These are phyloP conservation scores for Zeus faber DNA, from an alignment of 2,113 vertebrate species.

Conservation along the genomic window DNA sequence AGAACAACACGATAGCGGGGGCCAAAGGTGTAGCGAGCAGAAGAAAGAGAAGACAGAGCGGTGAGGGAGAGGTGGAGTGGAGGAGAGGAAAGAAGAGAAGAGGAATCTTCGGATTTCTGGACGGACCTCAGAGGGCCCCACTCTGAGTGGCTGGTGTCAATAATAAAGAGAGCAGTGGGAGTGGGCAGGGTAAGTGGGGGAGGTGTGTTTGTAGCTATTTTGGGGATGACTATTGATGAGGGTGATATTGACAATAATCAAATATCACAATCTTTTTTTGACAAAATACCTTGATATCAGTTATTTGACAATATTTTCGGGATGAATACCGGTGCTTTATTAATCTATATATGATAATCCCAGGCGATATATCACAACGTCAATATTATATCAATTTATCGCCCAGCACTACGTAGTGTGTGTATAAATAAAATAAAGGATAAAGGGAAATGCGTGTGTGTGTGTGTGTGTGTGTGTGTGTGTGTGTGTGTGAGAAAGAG, in stretches of 20 bases:
- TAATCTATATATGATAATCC: no score
- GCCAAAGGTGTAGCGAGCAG: constrained; percentile 17
- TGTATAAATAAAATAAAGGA: no score
- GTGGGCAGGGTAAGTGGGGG: constrained; percentile 29
- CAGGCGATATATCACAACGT: no score
- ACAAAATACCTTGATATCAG: no score
- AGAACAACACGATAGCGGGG: constrained; percentile 46
- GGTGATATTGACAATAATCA: no score
- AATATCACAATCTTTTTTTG: no score
- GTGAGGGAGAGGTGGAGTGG: not conserved
- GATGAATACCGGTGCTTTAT: no score
- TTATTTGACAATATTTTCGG: no score
- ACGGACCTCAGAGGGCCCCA: constrained; percentile 59
- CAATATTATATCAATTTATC: no score
- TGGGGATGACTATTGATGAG: not conserved
- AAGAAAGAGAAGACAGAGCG: not conserved
- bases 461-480: not conserved
- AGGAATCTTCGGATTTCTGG: constrained; percentile 63
- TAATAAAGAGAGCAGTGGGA: constrained; percentile 48
- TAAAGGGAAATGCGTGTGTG: not conserved
- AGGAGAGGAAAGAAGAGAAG: constrained; percentile 3
- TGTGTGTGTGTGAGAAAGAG: not conserved
- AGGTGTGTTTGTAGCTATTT: constrained; percentile 7
- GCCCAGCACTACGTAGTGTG: no score
- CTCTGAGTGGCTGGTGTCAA: constrained; percentile 60